Conservation (phyloP, 2,797 vertebrate species). For the Arctocebus calabarensis region DNA sequence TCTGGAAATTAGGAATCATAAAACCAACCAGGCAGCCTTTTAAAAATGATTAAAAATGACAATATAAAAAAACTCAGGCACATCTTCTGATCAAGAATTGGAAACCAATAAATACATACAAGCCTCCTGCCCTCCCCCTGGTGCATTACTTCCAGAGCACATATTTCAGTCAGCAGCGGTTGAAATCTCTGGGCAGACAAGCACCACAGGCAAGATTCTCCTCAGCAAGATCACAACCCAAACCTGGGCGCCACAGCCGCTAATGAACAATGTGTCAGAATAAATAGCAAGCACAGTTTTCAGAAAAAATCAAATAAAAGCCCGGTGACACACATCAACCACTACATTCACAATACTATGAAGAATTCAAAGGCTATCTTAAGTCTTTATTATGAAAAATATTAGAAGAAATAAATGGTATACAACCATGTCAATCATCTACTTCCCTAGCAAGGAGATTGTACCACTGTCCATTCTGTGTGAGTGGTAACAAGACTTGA, state of each 20-base stretch:
- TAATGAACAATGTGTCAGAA: not conserved
- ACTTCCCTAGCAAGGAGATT: not conserved
- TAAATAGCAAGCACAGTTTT: not conserved
- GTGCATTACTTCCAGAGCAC: not conserved
- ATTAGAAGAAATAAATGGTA: not conserved
- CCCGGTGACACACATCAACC: not conserved
- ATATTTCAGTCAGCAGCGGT: not conserved
- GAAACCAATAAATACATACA: not conserved
- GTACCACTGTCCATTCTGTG: not conserved
- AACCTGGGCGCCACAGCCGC: not conserved
- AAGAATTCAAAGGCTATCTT: not conserved
- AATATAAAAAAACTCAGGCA: not conserved
- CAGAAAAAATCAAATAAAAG: slow-evolving; percentile 8
- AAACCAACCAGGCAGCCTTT: not conserved
- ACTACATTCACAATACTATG: not conserved
- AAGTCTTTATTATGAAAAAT: not conserved
- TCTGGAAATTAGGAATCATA: not conserved
- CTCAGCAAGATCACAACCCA: not conserved
- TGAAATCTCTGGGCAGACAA: not conserved
- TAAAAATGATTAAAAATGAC: not conserved
- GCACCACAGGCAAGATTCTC: not conserved
- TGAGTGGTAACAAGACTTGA: not conserved
- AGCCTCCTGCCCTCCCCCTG: not conserved
- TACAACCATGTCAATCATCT: not conserved
- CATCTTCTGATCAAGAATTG: not conserved